phyloP scores from a whole-genome alignment of 2,888 invertebrate genomes.

The Torymus tubicola region DNA sequence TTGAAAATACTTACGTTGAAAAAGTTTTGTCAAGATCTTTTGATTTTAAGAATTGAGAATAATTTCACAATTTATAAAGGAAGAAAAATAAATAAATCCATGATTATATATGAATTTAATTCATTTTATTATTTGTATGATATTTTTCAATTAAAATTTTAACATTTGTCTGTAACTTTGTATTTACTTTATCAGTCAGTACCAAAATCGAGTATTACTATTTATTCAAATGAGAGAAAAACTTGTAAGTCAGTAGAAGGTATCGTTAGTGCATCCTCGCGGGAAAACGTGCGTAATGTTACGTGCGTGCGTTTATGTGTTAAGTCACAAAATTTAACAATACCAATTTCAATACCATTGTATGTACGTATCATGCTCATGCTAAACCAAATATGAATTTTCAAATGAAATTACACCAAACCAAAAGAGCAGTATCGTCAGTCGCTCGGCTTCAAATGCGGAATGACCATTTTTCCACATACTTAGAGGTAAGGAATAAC shows the following conservation, averaged over 20 bases:
- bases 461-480: conserved; percentile 37
- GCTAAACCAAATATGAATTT: background rate
- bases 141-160: background rate
- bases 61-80: background rate
- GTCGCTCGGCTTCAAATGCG: conserved; percentile 3
- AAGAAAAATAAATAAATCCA: background rate
- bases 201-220: conserved; percentile 7
- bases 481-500: background rate
- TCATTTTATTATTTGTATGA: no score
- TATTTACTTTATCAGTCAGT: conserved; percentile 4
- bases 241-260: conserved; percentile 20
- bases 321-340: conserved; percentile 29
- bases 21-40: background rate
- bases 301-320: conserved; percentile 50
- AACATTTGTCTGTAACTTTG: background rate
- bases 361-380: conserved; percentile 30
- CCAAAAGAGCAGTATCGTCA: conserved; percentile 6
- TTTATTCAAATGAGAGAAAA: background rate
- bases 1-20: background rate
- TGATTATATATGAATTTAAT: background rate
- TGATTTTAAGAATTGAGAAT: background rate
- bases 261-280: conserved; percentile 42
- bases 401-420: background rate
- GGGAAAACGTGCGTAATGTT: conserved; percentile 44
- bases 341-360: background rate